Evolutionary conservation across 2,113 vertebrate genomes (phyloP), one percentile per base, ranked within the genome.

Genomic region (Aspidoscelis tigris): DNA sequence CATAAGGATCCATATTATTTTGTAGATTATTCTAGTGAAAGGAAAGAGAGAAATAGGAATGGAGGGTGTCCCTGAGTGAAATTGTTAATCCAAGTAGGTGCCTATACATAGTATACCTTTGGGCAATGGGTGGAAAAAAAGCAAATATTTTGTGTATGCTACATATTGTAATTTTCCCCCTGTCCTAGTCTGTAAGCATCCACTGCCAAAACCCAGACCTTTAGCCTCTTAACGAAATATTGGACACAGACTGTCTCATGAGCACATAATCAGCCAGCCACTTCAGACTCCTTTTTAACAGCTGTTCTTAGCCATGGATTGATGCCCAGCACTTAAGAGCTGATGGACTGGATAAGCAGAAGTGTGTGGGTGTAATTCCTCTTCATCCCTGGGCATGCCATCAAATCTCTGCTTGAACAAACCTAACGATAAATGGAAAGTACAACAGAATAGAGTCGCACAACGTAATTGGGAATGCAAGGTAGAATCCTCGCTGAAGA

Each of bases 81-180:
- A 78, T 89, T 89, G 69, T 87, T 78, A 50, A 84, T 85, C 88
- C 65, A 79, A 3, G 1, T 86, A 88, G 84, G 91, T 85, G 11
- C 43, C 14, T 79, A 84, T 82, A 43, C 73, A 77, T 3, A 16
- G 55, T 91, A 91, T 82, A 41, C 7, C 39, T n/a, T 87, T 90
- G 89, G 81, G 77, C 89, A 87, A 84, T 80, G 89, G 89, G 88
- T 74, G 88, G 91, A 92, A 91, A 84, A 81, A 86, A 75, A 83
- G 39, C 8, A 44, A 72, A 39, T 47, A 53, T 39, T 68, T 73
- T 78, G 0, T n/a, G 0, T 26, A 86, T 81, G 87, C 65, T 85
- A 0, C 3, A 14, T 82, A 89, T 84, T 78, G 21, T 21, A 71
- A 79, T 92, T 81, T 22, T n/a, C 75, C 75, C 79, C 0, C 5